Conservation (phyloP, 1,140 invertebrate species). For the Conus ventricosus region DNA sequence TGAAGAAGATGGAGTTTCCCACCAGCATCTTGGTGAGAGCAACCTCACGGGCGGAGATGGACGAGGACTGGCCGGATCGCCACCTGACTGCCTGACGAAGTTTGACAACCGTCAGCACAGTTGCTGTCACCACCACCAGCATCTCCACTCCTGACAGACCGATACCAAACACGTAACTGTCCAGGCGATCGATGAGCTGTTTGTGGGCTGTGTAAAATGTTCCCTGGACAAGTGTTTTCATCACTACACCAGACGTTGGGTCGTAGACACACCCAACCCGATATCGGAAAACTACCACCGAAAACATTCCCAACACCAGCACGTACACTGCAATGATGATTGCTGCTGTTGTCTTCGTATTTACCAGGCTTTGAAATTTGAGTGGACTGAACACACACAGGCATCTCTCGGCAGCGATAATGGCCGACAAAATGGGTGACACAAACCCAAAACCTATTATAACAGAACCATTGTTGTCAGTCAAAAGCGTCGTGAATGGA, state of each 20-base stretch:
- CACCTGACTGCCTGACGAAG: neutral
- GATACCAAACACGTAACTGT: neutral
- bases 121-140: neutral
- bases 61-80: neutral
- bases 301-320: neutral
- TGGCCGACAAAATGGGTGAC: neutral
- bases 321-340: neutral
- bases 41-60: neutral
- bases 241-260: neutral
- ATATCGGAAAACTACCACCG: neutral
- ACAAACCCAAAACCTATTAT: neutral
- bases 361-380: neutral
- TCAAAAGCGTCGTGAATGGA: neutral
- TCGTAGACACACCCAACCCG: neutral
- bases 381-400: slow-evolving; percentile 16
- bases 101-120: neutral
- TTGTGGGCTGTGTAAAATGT: neutral
- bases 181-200: neutral
- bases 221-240: neutral
- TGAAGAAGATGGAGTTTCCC: neutral
- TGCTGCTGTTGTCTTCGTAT: neutral
- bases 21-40: neutral
- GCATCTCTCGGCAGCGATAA: slow-evolving; percentile 17
- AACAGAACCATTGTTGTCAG: neutral
- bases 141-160: neutral